These are phyloP conservation scores for Calephelis nemesis DNA, from an alignment of 1,140 invertebrate species.

Conservation along the genomic window DNA sequence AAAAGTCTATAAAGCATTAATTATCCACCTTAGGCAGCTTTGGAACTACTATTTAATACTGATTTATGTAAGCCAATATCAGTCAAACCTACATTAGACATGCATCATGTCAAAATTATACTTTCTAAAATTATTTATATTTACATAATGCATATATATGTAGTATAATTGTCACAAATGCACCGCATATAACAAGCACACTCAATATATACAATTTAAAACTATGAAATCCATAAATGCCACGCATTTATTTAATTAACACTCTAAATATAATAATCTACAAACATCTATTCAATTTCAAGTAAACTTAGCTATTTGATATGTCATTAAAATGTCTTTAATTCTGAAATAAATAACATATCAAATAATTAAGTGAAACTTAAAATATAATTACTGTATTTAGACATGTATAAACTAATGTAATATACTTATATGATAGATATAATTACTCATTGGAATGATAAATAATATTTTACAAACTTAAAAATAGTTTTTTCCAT, in stretches of 20 bases:
- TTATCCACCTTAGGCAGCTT: slow-evolving; percentile 1
- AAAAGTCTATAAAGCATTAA: slow-evolving; percentile 5
- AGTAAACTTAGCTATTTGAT: background rate
- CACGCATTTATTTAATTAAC: background rate
- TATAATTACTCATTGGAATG: background rate
- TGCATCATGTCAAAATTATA: slow-evolving; percentile 26
- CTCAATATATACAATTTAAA: slow-evolving; percentile 64
- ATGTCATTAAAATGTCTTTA: too few relatives aligned
- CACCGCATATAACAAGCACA: slow-evolving; percentile 59
- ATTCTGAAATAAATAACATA: too few relatives aligned
- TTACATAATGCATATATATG: slow-evolving; percentile 41
- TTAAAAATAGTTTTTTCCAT: background rate
- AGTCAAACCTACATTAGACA: slow-evolving; percentile 1
- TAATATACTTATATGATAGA: background rate
- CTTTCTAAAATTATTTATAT: slow-evolving; percentile 67
- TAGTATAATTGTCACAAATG: slow-evolving; percentile 54
- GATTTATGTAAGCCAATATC: background rate
- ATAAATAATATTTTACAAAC: background rate
- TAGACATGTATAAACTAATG: background rate
- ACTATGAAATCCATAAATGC: slow-evolving; percentile 19
- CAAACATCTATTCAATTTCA: background rate
- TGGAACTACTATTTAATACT: background rate
- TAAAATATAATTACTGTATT: too few relatives aligned
- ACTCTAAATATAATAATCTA: background rate
- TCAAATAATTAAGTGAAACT: too few relatives aligned